These are phyloP conservation scores for Pelobates cultripes DNA, from an alignment of 2,797 vertebrate species.

Conservation along the genomic window DNA sequence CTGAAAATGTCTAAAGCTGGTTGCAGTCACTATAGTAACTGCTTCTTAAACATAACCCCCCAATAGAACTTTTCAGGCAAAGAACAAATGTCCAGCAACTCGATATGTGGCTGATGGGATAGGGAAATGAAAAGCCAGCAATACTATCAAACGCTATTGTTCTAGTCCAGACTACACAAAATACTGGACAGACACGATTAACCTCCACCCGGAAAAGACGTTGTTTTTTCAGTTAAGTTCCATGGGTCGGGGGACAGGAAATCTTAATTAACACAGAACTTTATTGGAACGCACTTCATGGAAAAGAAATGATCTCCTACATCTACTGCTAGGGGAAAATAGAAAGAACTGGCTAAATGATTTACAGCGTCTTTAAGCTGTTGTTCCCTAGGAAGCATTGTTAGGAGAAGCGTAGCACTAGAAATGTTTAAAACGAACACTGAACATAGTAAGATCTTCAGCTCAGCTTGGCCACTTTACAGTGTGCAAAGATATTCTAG, in stretches of 20 bases:
- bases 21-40: no score
- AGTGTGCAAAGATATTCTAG: neutral
- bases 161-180: constrained; percentile 33
- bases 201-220: constrained; percentile 6
- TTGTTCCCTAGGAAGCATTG: neutral
- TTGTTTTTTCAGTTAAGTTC: neutral
- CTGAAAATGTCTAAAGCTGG: neutral
- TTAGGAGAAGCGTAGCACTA: no score
- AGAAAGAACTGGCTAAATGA: neutral
- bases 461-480: neutral
- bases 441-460: no score
- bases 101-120: no score
- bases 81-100: no score
- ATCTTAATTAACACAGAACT: constrained; percentile 2
- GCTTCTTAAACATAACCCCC: no score
- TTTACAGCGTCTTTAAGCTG: neutral
- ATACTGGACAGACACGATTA: neutral
- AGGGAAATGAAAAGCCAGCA: neutral
- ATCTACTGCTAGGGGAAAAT: neutral
- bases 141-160: constrained; percentile 5
- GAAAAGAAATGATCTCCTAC: neutral
- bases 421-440: no score
- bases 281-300: neutral
- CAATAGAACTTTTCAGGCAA: no score
- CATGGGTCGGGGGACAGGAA: neutral